phyloP scores from a whole-genome alignment of 2,888 invertebrate genomes.

The Eilema depressum region DNA sequence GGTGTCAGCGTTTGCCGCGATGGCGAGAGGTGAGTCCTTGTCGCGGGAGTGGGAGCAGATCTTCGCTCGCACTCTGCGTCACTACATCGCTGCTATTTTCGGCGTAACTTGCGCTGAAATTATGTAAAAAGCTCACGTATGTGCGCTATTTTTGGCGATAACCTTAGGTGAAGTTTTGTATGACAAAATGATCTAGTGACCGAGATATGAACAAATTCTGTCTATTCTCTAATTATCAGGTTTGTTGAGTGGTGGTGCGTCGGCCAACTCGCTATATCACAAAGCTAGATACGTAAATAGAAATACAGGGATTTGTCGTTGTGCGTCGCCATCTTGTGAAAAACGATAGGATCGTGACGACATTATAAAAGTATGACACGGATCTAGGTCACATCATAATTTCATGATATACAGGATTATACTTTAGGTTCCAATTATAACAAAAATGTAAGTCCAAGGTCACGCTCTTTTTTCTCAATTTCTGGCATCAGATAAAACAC shows the following conservation, averaged over 20 bases:
- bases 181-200: slow-evolving; percentile 77
- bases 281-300: slow-evolving; percentile 85
- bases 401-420: slow-evolving; percentile 27
- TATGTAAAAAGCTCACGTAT: slow-evolving; percentile 87
- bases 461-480: not conserved
- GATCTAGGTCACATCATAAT: slow-evolving; percentile 70
- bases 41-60: slow-evolving; percentile 58
- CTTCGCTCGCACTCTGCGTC: slow-evolving; percentile 77
- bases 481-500: not conserved
- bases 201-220: slow-evolving; percentile 59
- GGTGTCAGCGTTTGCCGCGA: slow-evolving; percentile 76
- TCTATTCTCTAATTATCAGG: slow-evolving; percentile 48
- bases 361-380: slow-evolving; percentile 77
- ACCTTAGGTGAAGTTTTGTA: slow-evolving; percentile 78
- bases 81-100: slow-evolving; percentile 82
- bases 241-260: slow-evolving; percentile 46
- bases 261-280: slow-evolving; percentile 63
- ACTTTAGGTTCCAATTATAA: slow-evolving; percentile 8
- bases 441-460: slow-evolving; percentile 6
- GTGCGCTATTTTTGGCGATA: slow-evolving; percentile 84
- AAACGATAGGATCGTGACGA: slow-evolving; percentile 85
- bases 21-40: slow-evolving; percentile 81
- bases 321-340: slow-evolving; percentile 87
- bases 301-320: slow-evolving; percentile 86
- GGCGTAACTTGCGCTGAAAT: slow-evolving; percentile 86